Conservation (phyloP, 2,797 vertebrate species). For the Harpagifer antarcticus region DNA sequence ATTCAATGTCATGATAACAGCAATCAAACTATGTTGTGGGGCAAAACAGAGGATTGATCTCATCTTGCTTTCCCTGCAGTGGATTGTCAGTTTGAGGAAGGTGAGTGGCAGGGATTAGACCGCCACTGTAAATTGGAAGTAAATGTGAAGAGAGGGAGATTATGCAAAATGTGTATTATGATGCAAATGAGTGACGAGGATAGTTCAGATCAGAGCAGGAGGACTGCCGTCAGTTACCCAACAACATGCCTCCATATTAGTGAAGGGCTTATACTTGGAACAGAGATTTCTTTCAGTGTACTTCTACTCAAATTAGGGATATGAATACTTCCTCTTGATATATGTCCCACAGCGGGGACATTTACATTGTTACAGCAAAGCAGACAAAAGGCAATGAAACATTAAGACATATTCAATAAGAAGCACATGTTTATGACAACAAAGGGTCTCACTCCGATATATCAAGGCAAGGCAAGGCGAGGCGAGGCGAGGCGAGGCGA, state of each 20-base stretch:
- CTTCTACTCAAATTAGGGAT: no score
- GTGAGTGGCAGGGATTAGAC: constrained; percentile 71
- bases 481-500: no score
- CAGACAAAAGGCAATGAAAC: no score
- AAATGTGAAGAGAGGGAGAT: constrained; percentile 42
- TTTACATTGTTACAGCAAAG: no score
- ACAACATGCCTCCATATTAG: not conserved
- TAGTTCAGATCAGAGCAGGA: not conserved
- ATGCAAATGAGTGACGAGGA: constrained; percentile 45
- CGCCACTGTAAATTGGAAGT: constrained; percentile 37
- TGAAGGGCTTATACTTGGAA: no score
- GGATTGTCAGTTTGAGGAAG: constrained; percentile 25
- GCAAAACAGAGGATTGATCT: constrained; percentile 9
- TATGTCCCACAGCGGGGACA: no score
- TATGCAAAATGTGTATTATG: constrained; percentile 62
- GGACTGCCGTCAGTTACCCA: not conserved
- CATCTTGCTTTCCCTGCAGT: constrained; percentile 5
- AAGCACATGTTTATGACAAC: no score
- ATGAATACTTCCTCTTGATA: no score
- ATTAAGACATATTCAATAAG: no score
- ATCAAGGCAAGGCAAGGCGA: no score
- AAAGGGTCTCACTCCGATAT: no score
- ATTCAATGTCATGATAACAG: constrained; percentile 6
- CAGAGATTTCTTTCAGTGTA: no score
- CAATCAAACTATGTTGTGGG: constrained; percentile 1